Evolutionary conservation across 2,888 invertebrate species (phyloP), one percentile per base, ranked within the genome.

Genomic region (Aleiodes leptofemur): DNA sequence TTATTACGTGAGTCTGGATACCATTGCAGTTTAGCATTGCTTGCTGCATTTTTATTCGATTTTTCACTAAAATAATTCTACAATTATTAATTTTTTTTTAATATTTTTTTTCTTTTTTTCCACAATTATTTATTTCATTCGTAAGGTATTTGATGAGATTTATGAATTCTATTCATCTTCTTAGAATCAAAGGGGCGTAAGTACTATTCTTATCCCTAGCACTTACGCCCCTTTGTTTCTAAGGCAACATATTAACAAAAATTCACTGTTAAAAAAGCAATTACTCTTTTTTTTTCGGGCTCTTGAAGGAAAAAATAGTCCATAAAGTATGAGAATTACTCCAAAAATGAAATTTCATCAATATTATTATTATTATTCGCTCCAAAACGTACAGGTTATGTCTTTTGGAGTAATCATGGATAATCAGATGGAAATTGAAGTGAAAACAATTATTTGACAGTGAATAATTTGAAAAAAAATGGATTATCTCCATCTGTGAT

Each of bases 1-100:
- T 93, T 72, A 95, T 89, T 9, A 97, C 88, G 82, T 94, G 93
- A 0, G 95, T 96, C 73, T 94, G 93, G 55, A 96, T 92, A 51
- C 92, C 91, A 85, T 94, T 94, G 0, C 96, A 90, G 76, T 86
- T 84, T 43, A 92, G 80, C 86, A 90, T 91, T 23, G 91, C 91
- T 78, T 90, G 85, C 74, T 90, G 89, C 91, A 91, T 91, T 74
- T 82, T 86, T 31, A 16, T 29, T 51, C 11, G 43, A 16, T 68
- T 68, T 50, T 16, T 8, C 16, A 14, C 48, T 64, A 14, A 50
- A 57, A 50, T 9, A 16, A 50, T 61, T 61, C 23, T 9, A 29
- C 31, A 51, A 14, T 38, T 31, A 53, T 14, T 6, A n/a, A n/a
- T n/a, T n/a, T n/a, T n/a, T n/a, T n/a, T n/a, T n/a, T n/a, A n/a